phyloP scores from a whole-genome alignment of 1,140 invertebrate species.

The Sitophilus oryzae region DNA sequence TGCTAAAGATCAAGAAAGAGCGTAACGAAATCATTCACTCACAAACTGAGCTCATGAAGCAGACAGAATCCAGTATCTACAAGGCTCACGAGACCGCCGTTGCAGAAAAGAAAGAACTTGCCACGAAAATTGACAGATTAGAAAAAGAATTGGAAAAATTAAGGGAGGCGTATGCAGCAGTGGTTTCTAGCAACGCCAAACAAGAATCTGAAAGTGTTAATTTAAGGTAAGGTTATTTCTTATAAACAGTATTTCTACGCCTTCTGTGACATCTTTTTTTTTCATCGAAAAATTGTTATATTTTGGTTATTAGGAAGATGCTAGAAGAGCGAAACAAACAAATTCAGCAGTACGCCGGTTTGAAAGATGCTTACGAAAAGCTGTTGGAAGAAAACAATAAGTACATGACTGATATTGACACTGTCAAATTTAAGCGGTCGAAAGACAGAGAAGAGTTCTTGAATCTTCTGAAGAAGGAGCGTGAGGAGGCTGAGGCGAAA shows the following conservation, averaged over 20 bases:
- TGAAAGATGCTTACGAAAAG: constrained; percentile 41
- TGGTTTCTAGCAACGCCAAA: constrained; percentile 35
- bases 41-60: constrained; percentile 30
- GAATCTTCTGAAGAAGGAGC: constrained; percentile 34
- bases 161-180: constrained; percentile 31
- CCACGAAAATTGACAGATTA: constrained; percentile 18
- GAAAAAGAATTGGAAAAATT: constrained; percentile 34
- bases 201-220: constrained; percentile 35
- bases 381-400: constrained; percentile 41
- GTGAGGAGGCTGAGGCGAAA: constrained; percentile 23
- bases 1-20: constrained; percentile 25
- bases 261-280: neutral
- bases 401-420: constrained; percentile 38
- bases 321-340: constrained; percentile 33
- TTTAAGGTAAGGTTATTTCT: constrained; percentile 16
- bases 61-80: constrained; percentile 28
- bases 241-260: neutral
- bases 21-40: constrained; percentile 27
- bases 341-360: constrained; percentile 23
- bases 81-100: constrained; percentile 27
- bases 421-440: constrained; percentile 37
- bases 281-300: neutral
- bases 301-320: constrained; percentile 24
- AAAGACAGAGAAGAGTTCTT: constrained; percentile 39
- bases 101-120: constrained; percentile 27